A percentile compares a stretch with the other conserved stretches of the same genome.
These are phyloP conservation scores for Acrobasis suavella DNA, from an alignment of 2,888 invertebrate genomes.

Conservation along the genomic window DNA sequence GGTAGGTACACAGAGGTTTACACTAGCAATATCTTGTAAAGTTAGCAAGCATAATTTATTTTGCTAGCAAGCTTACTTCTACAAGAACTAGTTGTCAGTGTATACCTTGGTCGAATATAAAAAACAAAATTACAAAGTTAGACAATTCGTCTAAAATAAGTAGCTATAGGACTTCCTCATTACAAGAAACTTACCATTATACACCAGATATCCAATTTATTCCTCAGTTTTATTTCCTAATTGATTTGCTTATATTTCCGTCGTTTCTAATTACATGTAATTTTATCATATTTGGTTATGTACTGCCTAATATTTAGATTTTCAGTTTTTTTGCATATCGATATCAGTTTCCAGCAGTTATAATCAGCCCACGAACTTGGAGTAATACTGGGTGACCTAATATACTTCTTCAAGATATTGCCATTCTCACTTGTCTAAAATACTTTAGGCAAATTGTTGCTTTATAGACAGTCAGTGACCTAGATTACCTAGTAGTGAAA, in stretches of 20 bases:
- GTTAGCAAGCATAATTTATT: conserved; percentile 1
- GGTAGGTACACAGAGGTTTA: neutral
- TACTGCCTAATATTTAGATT: neutral
- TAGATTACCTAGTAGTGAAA: conserved; percentile 38
- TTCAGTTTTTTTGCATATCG: neutral
- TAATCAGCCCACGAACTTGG: neutral
- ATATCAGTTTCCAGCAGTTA: neutral
- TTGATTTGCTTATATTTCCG: neutral
- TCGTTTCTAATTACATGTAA: neutral
- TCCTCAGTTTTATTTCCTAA: neutral
- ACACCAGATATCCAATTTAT: neutral
- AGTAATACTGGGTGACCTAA: neutral
- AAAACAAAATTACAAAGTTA: neutral
- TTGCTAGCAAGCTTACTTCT: neutral
- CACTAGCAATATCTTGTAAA: neutral
- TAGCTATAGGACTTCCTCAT: neutral
- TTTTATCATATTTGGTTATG: neutral
- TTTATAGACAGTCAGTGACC: conserved; percentile 14
- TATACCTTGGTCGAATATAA: neutral
- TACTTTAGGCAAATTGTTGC: conserved; percentile 6
- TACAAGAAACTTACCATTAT: neutral
- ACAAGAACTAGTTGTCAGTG: conserved; percentile 10
- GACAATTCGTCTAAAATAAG: neutral
- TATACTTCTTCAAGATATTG: neutral
- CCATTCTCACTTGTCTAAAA: conserved; percentile 3